These are phyloP conservation scores for Lanistes nyassanus DNA, from an alignment of 1,140 invertebrate species.

Conservation along the genomic window DNA sequence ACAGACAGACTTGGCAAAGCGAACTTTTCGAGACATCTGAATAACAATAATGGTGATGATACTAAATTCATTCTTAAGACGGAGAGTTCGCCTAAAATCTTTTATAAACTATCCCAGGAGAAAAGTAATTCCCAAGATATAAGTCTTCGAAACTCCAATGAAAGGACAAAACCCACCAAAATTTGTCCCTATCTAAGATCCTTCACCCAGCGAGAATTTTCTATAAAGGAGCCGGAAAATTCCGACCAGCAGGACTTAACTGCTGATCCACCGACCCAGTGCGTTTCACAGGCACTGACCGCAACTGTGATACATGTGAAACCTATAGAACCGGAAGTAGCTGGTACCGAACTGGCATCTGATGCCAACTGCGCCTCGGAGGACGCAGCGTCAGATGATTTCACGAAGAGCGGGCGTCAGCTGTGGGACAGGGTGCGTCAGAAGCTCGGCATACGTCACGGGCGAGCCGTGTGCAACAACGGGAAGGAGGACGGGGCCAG, in stretches of 20 bases:
- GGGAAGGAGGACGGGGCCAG: background rate
- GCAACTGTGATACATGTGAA: background rate
- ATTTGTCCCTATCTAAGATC: background rate
- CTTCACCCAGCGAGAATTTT: conserved; percentile 12
- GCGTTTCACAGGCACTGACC: background rate
- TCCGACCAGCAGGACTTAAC: background rate
- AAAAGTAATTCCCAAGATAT: background rate
- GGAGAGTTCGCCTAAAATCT: background rate
- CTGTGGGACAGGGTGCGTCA: background rate
- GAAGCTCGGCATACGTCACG: background rate
- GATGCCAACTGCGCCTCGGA: background rate
- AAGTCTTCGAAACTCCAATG: too few species aligned
- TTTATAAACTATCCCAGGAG: background rate
- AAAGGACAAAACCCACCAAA: background rate
- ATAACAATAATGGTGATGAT: background rate
- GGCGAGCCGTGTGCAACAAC: too few species aligned
- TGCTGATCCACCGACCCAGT: background rate
- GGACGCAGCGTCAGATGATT: background rate
- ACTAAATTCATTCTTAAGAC: background rate
- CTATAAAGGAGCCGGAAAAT: conserved; percentile 5
- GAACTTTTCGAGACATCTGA: too few species aligned
- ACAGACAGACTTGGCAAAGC: too few species aligned
- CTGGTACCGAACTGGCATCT: background rate
- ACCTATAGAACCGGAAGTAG: background rate
- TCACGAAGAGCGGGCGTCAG: background rate